Base-by-base conservation (phyloP, 2,797 vertebrate genomes). In the Gallinago stenura region DNA sequence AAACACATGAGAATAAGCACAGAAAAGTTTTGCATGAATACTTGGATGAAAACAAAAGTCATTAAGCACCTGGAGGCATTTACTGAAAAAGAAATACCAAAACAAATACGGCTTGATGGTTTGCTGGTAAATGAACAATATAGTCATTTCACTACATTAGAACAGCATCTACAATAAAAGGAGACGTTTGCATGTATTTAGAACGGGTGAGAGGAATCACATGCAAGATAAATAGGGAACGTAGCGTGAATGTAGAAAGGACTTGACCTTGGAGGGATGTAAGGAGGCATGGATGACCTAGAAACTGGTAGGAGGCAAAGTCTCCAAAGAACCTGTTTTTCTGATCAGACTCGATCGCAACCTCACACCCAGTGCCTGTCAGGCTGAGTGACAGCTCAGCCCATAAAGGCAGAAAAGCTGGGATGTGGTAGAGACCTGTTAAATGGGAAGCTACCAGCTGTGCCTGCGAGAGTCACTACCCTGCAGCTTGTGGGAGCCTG, bases 11-110 rank as follows among this genome's bases (percentile, higher is more conserved):
- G 83, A 94, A 87, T 87, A 94, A 78, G 26, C n/a, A 69, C 37
- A 61, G 87, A 30, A 92, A 89, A 83, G 56, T 92, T 96, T 75
- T 80, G 58, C 50, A 4, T 81, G 68, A 65, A 35, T 76, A 15
- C 54, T 76, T 77, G 58, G 15, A 65, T 72, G 57, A 91, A 78
- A 94, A 45, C 68, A 85, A 61, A 95, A 90, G 58, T 66, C 72
- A 43, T 89, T 90, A 88, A 65, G 73, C 77, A 93, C 91, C 94
- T 93, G 92, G 58, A 82, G 77, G 58, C 81, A 72, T 76, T 90
- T 69, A 65, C 80, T 83, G 83, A 69, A 68, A 89, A 71, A 94
- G 58, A 82, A 86, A 76, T 69, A 79, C 7, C 2, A 1, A 86
- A 90, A 66, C 61, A 87, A 89, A 85, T 57, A 28, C 14, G 20